Base-by-base conservation (phyloP, 1,140 invertebrate species). In the Aphelinus certus region DNA sequence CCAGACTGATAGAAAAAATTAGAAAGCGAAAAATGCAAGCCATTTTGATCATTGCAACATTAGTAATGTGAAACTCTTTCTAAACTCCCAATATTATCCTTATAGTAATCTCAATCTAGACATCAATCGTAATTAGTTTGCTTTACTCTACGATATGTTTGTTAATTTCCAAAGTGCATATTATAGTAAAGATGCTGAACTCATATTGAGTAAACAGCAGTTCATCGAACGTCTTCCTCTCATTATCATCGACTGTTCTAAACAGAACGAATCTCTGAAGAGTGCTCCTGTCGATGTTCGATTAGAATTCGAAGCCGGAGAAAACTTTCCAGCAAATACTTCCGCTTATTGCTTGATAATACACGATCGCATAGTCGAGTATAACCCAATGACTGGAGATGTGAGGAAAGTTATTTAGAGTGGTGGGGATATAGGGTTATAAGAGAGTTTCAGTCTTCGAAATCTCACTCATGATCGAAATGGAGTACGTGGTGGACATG, bases 331-430 rank as follows among this genome's bases (percentile, higher is more conserved):
- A 42, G 77, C 68, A 43, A 68, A 81, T n/a, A 86, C 82, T n/a
- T 60, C 78, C 9, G 83, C 80, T 5, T 83, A 81, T 66, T 83
- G 81, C 78, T 71, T 85, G n/a, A 82, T 85, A 71, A 51, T 84
- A 63, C 80, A 82, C 57, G 81, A 86, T 75, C 53, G 71, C n/a
- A 75, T 83, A 9, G 51, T 83, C 9, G 72, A 80, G 64, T 82
- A 84, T 45, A 77, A 79, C 47, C 77, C 81, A 1, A 56, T 85
- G 10, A 82, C 76, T 58, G 78, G 80, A 53, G 71, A 62, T 42
- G 74, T 79, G 1, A 71, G 56, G 46, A 77, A 75, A 26, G 26
- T 26, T 26, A 26, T 26, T 26, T 26, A 26, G 26, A 26, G 26
- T 26, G 26, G 26, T 26, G 26, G 26, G 26, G 26, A 26, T 26